Conservation (phyloP, 2,113 vertebrate genomes). For the Otocyon megalotis region DNA sequence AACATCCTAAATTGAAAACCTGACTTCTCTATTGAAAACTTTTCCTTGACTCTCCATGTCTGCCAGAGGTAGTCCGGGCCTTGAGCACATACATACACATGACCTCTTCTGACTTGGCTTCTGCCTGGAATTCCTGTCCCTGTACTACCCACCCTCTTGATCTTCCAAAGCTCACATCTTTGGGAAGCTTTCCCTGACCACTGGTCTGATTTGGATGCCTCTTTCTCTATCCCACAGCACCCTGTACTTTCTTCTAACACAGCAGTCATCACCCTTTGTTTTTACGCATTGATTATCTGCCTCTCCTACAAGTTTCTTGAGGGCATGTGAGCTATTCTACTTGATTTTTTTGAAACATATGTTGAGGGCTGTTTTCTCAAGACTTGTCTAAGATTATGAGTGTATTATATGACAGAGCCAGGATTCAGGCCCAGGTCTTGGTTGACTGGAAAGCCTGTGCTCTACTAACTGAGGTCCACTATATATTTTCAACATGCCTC, state of each 20-base stretch:
- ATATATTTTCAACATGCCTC: not conserved
- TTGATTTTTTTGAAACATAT: not conserved
- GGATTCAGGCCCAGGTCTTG: not conserved
- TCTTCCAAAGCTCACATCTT: not conserved
- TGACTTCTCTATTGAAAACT: not conserved
- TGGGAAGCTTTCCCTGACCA: not conserved
- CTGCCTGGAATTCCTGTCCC: not conserved
- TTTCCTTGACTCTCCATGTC: not conserved
- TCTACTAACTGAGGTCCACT: not conserved
- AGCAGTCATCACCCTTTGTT: not conserved
- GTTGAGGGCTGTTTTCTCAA: not conserved
- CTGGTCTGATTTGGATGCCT: not conserved
- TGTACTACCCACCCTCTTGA: not conserved
- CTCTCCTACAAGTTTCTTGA: not conserved
- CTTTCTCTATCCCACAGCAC: not conserved
- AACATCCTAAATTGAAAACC: not conserved
- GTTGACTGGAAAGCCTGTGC: not conserved
- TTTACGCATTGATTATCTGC: not conserved
- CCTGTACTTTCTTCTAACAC: not conserved
- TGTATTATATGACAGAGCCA: not conserved
- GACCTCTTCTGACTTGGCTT: not conserved
- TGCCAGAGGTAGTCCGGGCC: not conserved
- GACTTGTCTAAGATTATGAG: not conserved
- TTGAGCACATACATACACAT: fast-evolving
- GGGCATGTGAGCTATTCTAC: not conserved